Base-by-base conservation (phyloP, 2,797 vertebrate species). In the Echiichthys vipera region DNA sequence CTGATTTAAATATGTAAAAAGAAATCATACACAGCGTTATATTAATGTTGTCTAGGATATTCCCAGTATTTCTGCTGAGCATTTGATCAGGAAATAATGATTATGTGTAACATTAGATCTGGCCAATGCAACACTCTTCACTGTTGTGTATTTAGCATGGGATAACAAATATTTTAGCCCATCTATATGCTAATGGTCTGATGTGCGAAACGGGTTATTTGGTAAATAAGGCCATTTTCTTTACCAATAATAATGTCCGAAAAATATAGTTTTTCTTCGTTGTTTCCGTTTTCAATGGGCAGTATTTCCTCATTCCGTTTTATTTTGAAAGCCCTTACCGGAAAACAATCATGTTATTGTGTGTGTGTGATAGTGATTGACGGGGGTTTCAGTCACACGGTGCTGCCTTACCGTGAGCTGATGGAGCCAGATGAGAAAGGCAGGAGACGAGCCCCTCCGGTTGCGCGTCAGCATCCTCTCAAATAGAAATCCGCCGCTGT, bases 371-470 rank as follows among this genome's bases (percentile, higher is more conserved):
- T 36, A n/a, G n/a, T n/a, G n/a, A n/a, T 81, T 86, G 77, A 74
- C 62, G 3, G 14, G 6, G 22, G 3, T 65, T 68, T 84, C 68
- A 74, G 90, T 94, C 91, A 93, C 92, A 89, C 92, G 93, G 87
- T 92, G 81, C 85, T 74, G 90, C 77, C 80, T 71, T 49, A 72
- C 80, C 18, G 77, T 89, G 77, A 75, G 82, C 90, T 89, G 90
- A 91, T 92, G 91, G 92, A 92, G 84, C 83, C 84, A 79, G 91
- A 90, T 77, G 88, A 90, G 86, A 65, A 54, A 87, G 82, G 84
- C 91, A 87, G 85, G 92, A 93, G 92, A 83, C 92, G 90, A 93
- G 84, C 87, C 90, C 90, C 93, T 89, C 87, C 77, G 83, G 68
- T 81, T 77, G 87, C 88, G 78, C 92, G 89, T 89, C 89, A 89